Conservation (phyloP, 2,888 invertebrate genomes). For the Brassicogethes aeneus region DNA sequence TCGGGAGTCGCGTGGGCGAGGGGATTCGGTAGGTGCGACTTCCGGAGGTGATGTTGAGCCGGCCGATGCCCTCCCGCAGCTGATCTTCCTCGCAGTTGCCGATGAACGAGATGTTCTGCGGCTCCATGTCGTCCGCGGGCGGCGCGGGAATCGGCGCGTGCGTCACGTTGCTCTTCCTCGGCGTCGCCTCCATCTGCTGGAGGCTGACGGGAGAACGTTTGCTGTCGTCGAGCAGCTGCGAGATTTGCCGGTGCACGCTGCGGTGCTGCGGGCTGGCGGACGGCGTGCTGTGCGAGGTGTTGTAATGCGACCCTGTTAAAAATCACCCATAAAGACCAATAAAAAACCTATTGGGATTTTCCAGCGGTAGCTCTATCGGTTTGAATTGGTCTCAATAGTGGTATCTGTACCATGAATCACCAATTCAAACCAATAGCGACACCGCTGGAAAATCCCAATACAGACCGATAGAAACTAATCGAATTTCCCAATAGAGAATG, state of each 20-base stretch:
- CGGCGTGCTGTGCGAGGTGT: constrained; percentile 43
- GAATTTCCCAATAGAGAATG: no score
- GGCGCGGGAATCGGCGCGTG: constrained; percentile 58
- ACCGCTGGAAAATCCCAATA: no score
- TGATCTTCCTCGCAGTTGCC: constrained; percentile 55
- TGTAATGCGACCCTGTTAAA: constrained; percentile 32
- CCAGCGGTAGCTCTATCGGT: no score
- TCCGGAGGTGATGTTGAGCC: constrained; percentile 79
- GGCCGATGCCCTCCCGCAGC: constrained; percentile 50
- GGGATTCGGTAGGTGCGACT: constrained; percentile 83
- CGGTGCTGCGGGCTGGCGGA: constrained; percentile 60
- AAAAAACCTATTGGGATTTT: no score
- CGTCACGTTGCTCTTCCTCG: constrained; percentile 33
- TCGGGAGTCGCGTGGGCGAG: constrained; percentile 72
- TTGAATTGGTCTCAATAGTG: no score
- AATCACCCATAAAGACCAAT: no score
- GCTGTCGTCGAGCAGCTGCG: constrained; percentile 38
- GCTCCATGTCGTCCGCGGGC: constrained; percentile 81
- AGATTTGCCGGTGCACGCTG: constrained; percentile 49
- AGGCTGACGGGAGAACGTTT: constrained; percentile 42
- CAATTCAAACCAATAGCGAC: no score
- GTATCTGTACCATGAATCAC: no score
- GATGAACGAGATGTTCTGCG: constrained; percentile 88
- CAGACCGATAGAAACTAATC: no score
- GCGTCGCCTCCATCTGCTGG: constrained; percentile 42